Base-by-base conservation (phyloP, 92 coral and sea anemone species). In the Parazoanthus atlanticus region DNA sequence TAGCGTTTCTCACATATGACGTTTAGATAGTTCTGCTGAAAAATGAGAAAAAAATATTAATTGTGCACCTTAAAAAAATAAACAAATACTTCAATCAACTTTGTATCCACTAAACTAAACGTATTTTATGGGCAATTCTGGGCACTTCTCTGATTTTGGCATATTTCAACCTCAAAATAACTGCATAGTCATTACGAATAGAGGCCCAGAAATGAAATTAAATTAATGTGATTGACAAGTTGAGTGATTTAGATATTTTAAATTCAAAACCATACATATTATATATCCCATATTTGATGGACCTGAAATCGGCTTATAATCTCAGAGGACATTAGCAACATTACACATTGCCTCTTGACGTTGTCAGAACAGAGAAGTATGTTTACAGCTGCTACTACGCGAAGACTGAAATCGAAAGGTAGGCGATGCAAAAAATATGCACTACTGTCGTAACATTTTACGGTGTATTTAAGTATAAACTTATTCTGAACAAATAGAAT, bases 241-340 rank as follows among this genome's bases (percentile, higher is more conserved):
- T 67, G 64, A 80, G 43, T 54, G 70, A 80, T 30, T 52, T 78
- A 79, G 31, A 61, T 56, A 80, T 56, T 80, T 80, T 56, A 80
- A 80, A 84, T 67, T 84, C 65, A 84, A 82, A 84, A 84, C 87
- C 87, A 71, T 78, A 46, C 29, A 84, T 69, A 41, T 84, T 71
- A 36, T 41, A 70, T 72, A 67, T 71, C 87, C 77, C 65, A 46
- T 43, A 69, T 71, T 71, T 71, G 67, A 71, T 43, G 52, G 78
- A 16, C 87, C n/a, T 40, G n/a, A 69, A 47, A 84, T 84, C 40
- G 87, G 74, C n/a, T 66, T 65, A 82, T 82, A 36, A 64, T 38
- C 25, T 41, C 38, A 64, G 43, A 81, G 36, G 23, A 12, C 23
- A 72, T 72, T 72, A 72, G 19, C 34, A 29, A 49, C 46, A 79